Evolutionary conservation across 2,888 invertebrate genomes (phyloP), one percentile per base, ranked within the genome.

Genomic region (Criorhina ranunculi): DNA sequence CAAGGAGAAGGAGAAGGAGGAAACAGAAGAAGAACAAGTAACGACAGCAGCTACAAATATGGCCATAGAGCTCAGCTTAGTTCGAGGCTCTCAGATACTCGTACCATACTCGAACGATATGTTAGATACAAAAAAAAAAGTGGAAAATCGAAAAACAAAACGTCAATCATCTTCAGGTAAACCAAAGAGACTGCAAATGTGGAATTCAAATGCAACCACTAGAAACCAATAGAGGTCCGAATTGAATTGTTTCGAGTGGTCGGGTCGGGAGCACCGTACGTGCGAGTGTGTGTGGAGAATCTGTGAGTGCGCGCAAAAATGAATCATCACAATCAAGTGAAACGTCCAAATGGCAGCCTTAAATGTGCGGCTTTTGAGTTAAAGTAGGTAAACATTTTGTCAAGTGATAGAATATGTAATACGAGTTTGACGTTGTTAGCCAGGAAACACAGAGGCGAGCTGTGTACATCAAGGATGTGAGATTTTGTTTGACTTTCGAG

Each of bases 241-340:
- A 85, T 80, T 85, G 79, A 85, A 80, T 80, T 79, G 73, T 75
- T 80, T 70, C 55, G 75, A 85, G 85, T 80, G 75, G 69, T 75
- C 62, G 67, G 75, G 69, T 75, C 62, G 67, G 66, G 49, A 62
- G 76, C 70, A 35, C 59, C 44, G 37, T 44, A 57, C 53, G 62
- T 70, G 57, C 15, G 24, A 46, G 11, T 12, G 46, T 37, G 24
- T 37, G 24, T 33, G 19, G 17, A 59, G 59, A 42, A 35, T 77
- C 37, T 24, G 19, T 17, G 15, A 49, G 53, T 17, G 37, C 24
- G 17, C 62, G 70, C 70, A 66, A 75, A 85, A 75, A 75, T 85
- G 64, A 85, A 85, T 73, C 79, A 79, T 75, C 72, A 78, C 31
- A 46, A 72, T 78, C 82, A 67, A 77, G 55, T 49, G 79, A 49